These are phyloP conservation scores for Tadarida brasiliensis DNA, from an alignment of 2,797 vertebrate species.

Conservation along the genomic window DNA sequence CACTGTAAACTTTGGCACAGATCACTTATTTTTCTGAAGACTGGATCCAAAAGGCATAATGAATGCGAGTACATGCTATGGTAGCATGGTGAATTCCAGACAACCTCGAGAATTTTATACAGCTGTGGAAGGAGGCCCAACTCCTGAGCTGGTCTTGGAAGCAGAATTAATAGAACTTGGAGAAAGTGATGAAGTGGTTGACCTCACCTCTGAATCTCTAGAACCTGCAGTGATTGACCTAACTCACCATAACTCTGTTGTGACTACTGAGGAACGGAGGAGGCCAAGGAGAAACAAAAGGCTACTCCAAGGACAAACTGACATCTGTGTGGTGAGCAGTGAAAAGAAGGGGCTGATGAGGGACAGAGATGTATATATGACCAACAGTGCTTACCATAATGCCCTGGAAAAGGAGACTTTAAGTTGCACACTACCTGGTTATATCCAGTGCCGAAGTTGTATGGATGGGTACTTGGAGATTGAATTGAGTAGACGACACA, in stretches of 20 bases:
- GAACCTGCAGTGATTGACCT: constrained; percentile 94
- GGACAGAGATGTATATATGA: constrained; percentile 75
- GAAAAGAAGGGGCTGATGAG: constrained; percentile 90
- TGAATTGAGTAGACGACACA: constrained; percentile 91
- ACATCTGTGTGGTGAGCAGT: constrained; percentile 92
- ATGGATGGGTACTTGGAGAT: constrained; percentile 94
- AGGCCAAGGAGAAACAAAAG: constrained; percentile 82
- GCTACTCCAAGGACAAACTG: constrained; percentile 76
- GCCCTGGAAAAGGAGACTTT: constrained; percentile 69
- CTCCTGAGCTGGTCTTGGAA: constrained; percentile 79
- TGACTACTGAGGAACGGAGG: constrained; percentile 87
- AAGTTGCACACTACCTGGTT: constrained; percentile 66
- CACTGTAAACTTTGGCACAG: neutral
- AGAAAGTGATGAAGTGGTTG: constrained; percentile 92
- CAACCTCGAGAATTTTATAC: constrained; percentile 61
- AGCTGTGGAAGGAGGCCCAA: constrained; percentile 66
- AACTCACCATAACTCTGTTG: constrained; percentile 92
- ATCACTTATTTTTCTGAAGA: constrained; percentile 15
- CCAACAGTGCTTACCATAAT: constrained; percentile 72
- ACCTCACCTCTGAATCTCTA: constrained; percentile 92
- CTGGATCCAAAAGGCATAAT: neutral
- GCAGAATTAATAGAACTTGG: constrained; percentile 84
- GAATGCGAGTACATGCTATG: constrained; percentile 78
- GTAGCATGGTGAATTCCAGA: constrained; percentile 77
- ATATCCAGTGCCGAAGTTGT: constrained; percentile 92